phyloP scores from a whole-genome alignment of 2,888 invertebrate genomes.

The Phytoseiulus persimilis region DNA sequence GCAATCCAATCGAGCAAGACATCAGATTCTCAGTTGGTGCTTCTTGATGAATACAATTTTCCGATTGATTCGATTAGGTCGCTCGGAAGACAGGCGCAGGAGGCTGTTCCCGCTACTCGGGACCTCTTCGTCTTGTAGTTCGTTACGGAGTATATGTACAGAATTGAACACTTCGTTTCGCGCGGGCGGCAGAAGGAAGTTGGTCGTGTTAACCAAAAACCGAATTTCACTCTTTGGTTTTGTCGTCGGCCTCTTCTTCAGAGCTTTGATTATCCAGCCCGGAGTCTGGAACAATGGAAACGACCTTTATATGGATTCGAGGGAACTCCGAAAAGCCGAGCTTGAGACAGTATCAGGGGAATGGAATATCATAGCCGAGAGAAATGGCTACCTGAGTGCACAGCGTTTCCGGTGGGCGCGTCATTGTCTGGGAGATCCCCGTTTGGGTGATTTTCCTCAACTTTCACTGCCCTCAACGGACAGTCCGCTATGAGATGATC shows the following conservation, averaged over 20 bases:
- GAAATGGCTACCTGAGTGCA: background rate
- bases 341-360: no score
- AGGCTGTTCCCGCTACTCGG: background rate
- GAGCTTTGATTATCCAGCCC: conserved; percentile 33
- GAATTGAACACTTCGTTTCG: background rate
- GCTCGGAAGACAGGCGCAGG: background rate
- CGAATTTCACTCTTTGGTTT: background rate
- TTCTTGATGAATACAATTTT: background rate
- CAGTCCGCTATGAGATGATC: conserved; percentile 84
- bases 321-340: background rate
- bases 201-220: background rate
- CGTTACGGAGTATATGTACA: background rate
- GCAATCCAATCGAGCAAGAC: background rate
- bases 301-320: no score
- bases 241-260: conserved; percentile 23
- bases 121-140: background rate
- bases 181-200: background rate
- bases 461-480: conserved; percentile 56
- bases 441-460: background rate
- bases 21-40: background rate
- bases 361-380: no score
- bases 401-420: background rate
- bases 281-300: conserved; percentile 6
- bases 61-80: background rate
- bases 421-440: background rate